Evolutionary conservation across 2,888 invertebrate genomes (phyloP).

Genomic region (Kuschelorhynchus macadamiae): DNA sequence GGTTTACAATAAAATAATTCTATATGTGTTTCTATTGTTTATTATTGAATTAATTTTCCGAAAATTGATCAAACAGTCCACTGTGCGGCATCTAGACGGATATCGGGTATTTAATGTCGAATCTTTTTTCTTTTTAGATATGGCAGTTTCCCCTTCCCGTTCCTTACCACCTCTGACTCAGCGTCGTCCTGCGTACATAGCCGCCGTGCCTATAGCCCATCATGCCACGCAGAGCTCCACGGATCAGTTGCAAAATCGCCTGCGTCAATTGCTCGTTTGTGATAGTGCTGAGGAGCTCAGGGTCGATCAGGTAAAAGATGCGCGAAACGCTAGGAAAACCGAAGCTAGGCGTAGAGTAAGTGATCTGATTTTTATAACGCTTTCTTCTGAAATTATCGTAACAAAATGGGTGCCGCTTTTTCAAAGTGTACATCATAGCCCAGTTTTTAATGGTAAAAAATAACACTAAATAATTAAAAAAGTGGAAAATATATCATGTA

Average conservation of each 20-base stretch:
- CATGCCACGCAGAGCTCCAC: slow-evolving; percentile 69
- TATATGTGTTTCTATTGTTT: too few species aligned
- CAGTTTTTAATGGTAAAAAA: too few species aligned
- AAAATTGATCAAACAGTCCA: too few species aligned
- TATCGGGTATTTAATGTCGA: too few species aligned
- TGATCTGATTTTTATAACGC: neutral
- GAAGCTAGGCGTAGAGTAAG: slow-evolving; percentile 33
- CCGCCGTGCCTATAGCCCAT: slow-evolving; percentile 75
- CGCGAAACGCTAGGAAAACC: slow-evolving; percentile 19
- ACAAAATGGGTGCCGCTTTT: neutral
- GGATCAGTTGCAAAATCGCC: slow-evolving; percentile 82
- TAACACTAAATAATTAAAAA: too few species aligned
- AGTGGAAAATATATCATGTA: too few species aligned
- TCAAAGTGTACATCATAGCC: too few species aligned
- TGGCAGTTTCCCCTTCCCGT: slow-evolving; percentile 70
- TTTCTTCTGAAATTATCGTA: neutral
- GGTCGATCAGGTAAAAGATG: slow-evolving; percentile 65
- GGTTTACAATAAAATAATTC: too few species aligned
- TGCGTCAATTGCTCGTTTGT: slow-evolving; percentile 82
- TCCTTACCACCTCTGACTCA: slow-evolving; percentile 71
- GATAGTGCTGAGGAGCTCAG: slow-evolving; percentile 79
- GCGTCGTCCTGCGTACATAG: slow-evolving; percentile 70
- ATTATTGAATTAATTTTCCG: too few species aligned
- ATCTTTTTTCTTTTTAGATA: slow-evolving; percentile 65
- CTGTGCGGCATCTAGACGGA: too few species aligned